Evolutionary conservation across 1,140 invertebrate species (phyloP), one percentile per base, ranked within the genome.

Genomic region (Steinernema feltiae): DNA sequence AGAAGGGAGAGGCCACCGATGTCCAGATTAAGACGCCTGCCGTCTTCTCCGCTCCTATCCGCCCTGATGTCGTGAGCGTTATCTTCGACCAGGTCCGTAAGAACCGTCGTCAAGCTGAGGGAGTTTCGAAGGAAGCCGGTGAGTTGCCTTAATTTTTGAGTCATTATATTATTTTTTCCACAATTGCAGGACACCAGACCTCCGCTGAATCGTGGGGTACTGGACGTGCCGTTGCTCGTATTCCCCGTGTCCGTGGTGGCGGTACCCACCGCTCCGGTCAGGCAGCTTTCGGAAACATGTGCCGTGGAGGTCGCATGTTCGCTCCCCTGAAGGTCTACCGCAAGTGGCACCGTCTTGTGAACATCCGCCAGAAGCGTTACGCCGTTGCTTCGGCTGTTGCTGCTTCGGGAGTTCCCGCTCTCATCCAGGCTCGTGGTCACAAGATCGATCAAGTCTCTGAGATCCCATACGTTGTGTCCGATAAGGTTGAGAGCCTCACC

Each of bases 271-370:
- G 97, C 76, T 98, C 96, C 41, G 97, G 97, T 81, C 97, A 99
- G 90, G 97, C 96, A 91, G 97, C 97, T 69, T 99, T 98, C 87
- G 97, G 97, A 81, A 99, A 99, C 90, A 99, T 99, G 97, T 99
- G 97, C 89, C 92, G 97, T 88, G 97, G 97, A 83, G 97, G 97
- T 75, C 93, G 95, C 76, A 98, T 99, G 96, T 99, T 99, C 89
- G 96, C 96, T 2, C 97, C 97, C 1, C 98, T 95, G 35, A 98
- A 98, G 88, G 93, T 92, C 1, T 99, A 93, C 93, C 90, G 97
- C 80, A 91, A 95, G 82, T 99, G 97, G 97, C 95, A 99, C 88
- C 91, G 96, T 80, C 92, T 92, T 82, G 92, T 99, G 75, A 99
- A 98, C 87, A 90, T 97, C 7, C 95, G 97, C 84, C 95, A 98